Conservation (phyloP, 2,888 invertebrate species). For the Rhingia rostrata region DNA sequence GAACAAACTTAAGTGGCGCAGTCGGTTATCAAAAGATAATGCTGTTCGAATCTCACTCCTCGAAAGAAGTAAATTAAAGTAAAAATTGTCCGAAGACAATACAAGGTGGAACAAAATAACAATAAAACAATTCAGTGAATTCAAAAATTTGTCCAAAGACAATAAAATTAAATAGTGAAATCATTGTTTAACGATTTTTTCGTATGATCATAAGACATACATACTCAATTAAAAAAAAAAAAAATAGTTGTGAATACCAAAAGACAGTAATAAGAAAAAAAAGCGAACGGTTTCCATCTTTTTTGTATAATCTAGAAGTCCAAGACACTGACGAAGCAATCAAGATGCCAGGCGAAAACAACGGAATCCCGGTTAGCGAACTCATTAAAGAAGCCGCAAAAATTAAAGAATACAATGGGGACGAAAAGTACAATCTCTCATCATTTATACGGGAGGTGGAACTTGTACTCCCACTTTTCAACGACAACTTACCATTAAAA, state of each 20-base stretch:
- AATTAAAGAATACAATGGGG: conserved; percentile 56
- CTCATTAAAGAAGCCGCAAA: conserved; percentile 64
- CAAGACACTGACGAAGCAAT: conserved; percentile 14
- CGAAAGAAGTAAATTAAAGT: conserved; percentile 6
- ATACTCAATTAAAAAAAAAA: not conserved
- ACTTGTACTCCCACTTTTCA: too few relatives aligned
- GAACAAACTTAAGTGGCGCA: too few relatives aligned
- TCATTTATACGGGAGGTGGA: conserved; percentile 66
- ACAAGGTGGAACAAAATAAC: not conserved
- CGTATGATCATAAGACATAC: too few relatives aligned
- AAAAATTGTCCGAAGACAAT: conserved; percentile 10
- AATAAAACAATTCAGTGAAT: conserved; percentile 10
- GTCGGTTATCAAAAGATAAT: conserved; percentile 3
- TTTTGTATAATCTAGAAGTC: not conserved
- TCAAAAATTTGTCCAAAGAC: not conserved
- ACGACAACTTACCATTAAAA: conserved; percentile 48
- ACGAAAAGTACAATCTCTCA: conserved; percentile 57
- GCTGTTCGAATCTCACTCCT: not conserved
- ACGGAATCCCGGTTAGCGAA: conserved; percentile 41
- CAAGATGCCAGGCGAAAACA: conserved; percentile 10
- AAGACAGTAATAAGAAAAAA: conserved; percentile 4
- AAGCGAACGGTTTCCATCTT: conserved; percentile 12
- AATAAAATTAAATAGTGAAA: conserved; percentile 19
- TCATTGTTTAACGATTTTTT: too few relatives aligned
- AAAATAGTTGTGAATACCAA: conserved; percentile 5